These are phyloP conservation scores for Drosophila micromelanica DNA, from an alignment of 1,140 invertebrate species.

Conservation along the genomic window DNA sequence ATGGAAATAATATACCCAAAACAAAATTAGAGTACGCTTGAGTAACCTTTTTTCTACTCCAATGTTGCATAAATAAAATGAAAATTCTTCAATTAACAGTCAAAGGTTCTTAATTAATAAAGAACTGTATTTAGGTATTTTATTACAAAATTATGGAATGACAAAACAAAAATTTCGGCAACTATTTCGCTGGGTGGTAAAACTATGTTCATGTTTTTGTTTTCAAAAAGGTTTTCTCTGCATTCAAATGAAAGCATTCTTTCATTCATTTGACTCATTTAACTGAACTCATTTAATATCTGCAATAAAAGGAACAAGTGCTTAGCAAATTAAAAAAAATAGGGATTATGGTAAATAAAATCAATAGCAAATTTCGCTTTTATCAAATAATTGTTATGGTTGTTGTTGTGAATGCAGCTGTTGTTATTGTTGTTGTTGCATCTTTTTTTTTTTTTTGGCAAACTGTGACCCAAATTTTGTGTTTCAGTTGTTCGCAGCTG, in stretches of 20 bases:
- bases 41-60: too few relatives aligned
- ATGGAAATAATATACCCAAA: too few relatives aligned
- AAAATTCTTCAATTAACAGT: too few relatives aligned
- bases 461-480: conserved; percentile 56
- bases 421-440: conserved; percentile 31
- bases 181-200: too few relatives aligned
- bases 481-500: conserved; percentile 6
- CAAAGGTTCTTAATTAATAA: too few relatives aligned
- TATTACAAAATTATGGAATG: too few relatives aligned
- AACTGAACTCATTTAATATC: not conserved
- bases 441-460: not conserved
- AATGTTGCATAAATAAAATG: too few relatives aligned
- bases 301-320: not conserved
- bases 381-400: conserved; percentile 33
- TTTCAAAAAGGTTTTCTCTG: not conserved
- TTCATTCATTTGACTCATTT: not conserved
- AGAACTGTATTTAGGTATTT: too few relatives aligned
- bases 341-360: not conserved
- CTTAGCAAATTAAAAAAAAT: not conserved
- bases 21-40: too few relatives aligned
- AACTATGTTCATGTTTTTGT: not conserved
- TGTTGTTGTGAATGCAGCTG: conserved; percentile 20
- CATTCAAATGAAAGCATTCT: not conserved
- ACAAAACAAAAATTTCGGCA: too few relatives aligned
- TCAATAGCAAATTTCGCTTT: conserved; percentile 33